Percentiles rank a stretch among this genome's conserved stretches.
Evolutionary conservation across 2,797 vertebrate species (phyloP).

Genomic region (Thunnus albacares): DNA sequence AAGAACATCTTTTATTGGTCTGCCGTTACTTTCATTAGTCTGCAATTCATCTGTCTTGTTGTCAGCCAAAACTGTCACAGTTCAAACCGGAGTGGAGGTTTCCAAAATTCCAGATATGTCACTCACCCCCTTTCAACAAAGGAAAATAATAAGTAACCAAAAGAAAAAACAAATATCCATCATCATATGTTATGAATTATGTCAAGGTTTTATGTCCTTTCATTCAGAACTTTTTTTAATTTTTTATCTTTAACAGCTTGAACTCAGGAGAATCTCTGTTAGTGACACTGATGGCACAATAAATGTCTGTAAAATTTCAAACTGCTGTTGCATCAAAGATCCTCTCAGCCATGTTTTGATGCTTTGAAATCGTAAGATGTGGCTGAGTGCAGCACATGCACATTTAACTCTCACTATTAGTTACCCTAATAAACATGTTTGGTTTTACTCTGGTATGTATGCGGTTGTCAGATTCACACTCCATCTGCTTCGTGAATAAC

Average conservation of each 20-base stretch:
- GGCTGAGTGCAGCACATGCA: slow-evolving; percentile 62
- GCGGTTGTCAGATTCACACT: slow-evolving; percentile 54
- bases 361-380: slow-evolving; percentile 72
- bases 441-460: slow-evolving; percentile 67
- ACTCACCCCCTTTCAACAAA: slow-evolving; percentile 37
- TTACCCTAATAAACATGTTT: slow-evolving; percentile 66
- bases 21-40: slow-evolving; percentile 10
- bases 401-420: slow-evolving; percentile 77
- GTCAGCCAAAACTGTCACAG: slow-evolving; percentile 28
- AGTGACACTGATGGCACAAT: slow-evolving; percentile 37
- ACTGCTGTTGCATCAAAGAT: slow-evolving; percentile 71
- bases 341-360: slow-evolving; percentile 48
- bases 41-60: slow-evolving; percentile 43
- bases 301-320: slow-evolving; percentile 57
- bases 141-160: slow-evolving; percentile 58
- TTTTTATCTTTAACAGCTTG: slow-evolving; percentile 57
- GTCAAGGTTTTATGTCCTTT: slow-evolving; percentile 47
- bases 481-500: slow-evolving; percentile 58
- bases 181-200: slow-evolving; percentile 58
- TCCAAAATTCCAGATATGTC: slow-evolving; percentile 29
- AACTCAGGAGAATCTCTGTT: slow-evolving; percentile 58
- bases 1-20: slow-evolving; percentile 49
- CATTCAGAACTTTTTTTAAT: slow-evolving; percentile 16
- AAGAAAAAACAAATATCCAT: slow-evolving; percentile 42
- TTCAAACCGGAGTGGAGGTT: slow-evolving; percentile 4